Conservation (phyloP, 2,888 invertebrate species). For the Cheilosia vernalis region DNA sequence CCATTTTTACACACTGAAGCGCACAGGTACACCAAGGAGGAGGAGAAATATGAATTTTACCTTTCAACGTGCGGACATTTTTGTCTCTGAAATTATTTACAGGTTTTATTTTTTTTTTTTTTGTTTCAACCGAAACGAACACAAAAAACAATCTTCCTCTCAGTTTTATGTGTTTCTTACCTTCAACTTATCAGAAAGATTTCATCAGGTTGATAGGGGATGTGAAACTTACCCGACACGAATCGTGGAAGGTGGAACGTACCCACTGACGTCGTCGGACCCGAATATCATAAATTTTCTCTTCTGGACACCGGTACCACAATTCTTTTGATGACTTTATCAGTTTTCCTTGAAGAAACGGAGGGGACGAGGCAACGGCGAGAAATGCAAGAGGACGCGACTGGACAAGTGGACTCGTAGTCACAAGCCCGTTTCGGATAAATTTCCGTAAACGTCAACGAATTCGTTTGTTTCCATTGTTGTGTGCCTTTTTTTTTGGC, state of each 20-base stretch:
- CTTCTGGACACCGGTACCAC: slow-evolving; percentile 62
- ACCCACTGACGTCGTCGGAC: slow-evolving; percentile 20
- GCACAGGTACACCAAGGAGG: slow-evolving; percentile 21
- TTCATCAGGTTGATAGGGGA: slow-evolving; percentile 74
- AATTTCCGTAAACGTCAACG: slow-evolving; percentile 69
- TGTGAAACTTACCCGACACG: slow-evolving; percentile 71
- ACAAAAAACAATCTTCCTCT: slow-evolving; percentile 19
- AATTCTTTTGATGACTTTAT: slow-evolving; percentile 72
- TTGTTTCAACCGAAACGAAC: neutral
- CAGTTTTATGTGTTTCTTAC: slow-evolving; percentile 67
- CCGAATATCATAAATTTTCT: slow-evolving; percentile 58
- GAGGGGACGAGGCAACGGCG: slow-evolving; percentile 14
- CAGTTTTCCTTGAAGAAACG: slow-evolving; percentile 64
- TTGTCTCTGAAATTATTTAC: slow-evolving; percentile 15
- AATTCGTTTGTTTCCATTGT: slow-evolving; percentile 60
- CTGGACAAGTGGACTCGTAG: slow-evolving; percentile 43
- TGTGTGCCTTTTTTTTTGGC: slow-evolving; percentile 13
- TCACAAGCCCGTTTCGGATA: slow-evolving; percentile 55
- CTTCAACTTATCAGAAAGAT: slow-evolving; percentile 72
- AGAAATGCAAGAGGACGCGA: slow-evolving; percentile 41
- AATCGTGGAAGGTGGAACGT: slow-evolving; percentile 55
- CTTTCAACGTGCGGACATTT: slow-evolving; percentile 50
- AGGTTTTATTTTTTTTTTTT: too few species aligned
- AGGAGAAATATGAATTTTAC: slow-evolving; percentile 42
- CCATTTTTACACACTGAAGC: slow-evolving; percentile 47